Evolutionary conservation across 2,888 invertebrate genomes (phyloP).

Genomic region (Branchipolynoe longqiensis): DNA sequence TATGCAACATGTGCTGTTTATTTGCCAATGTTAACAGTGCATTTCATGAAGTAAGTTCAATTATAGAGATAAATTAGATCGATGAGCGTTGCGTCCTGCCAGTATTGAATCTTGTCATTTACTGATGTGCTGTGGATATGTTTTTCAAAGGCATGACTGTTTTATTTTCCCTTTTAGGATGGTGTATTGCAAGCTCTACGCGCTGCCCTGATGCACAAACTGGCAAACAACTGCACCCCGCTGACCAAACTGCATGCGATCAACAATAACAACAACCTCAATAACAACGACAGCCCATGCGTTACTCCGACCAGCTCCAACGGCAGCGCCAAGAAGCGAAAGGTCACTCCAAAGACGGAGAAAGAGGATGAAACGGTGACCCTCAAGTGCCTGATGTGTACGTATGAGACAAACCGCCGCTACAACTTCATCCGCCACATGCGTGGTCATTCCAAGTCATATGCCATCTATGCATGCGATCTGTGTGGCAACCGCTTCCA

Average conservation of each 20-base stretch:
- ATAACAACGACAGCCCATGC: conserved; percentile 6
- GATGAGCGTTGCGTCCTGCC: too few relatives aligned
- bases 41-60: too few relatives aligned
- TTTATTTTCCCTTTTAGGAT: conserved; percentile 11
- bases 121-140: too few relatives aligned
- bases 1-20: too few relatives aligned
- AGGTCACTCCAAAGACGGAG: background rate
- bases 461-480: conserved; percentile 47
- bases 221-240: conserved; percentile 43
- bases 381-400: conserved; percentile 30
- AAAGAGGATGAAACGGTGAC: background rate
- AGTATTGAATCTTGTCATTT: too few relatives aligned
- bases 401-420: conserved; percentile 30
- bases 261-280: conserved; percentile 19
- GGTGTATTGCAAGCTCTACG: conserved; percentile 27
- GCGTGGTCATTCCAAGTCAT: conserved; percentile 50
- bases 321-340: conserved; percentile 28
- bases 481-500: conserved; percentile 42
- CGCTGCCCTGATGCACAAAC: conserved; percentile 49
- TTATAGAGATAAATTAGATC: too few relatives aligned
- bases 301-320: background rate
- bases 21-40: too few relatives aligned
- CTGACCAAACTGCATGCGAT: background rate
- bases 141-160: too few relatives aligned
- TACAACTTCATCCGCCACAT: conserved; percentile 58